Evolutionary conservation across 1,140 invertebrate genomes (phyloP), one percentile per base, ranked within the genome.

Genomic region (Listronotus oregonensis): DNA sequence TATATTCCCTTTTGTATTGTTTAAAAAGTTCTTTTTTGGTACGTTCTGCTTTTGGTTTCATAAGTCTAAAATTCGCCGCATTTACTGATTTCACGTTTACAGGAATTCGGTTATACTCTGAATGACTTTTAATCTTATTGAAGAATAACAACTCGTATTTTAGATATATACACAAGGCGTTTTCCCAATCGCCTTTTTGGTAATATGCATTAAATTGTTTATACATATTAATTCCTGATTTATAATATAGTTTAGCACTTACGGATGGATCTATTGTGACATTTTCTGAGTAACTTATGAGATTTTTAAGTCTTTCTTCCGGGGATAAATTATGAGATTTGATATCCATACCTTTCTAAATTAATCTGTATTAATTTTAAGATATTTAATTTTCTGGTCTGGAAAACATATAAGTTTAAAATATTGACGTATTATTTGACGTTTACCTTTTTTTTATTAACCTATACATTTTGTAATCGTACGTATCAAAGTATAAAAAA

Each of bases 111-210:
- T 12, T 15, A 37, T 58, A 59, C 10, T 59, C 63, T 11, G 63
- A 44, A 54, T 65, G 63, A 15, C 58, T 39, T 21, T 47, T 42
- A 17, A 65, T 65, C 18, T 59, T 58, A 17, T 65, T 18, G 46
- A 58, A 65, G 43, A 65, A 65, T 39, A 65, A 40, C 7, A 27
- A 18, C 27, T 59, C 55, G 37, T 65, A 65, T 51, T 65, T 58
- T 9, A 52, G 15, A 44, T 58, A 58, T n/a, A 65, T 32, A 46
- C 51, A 56, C 2, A 58, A 31, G 17, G 63, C 63, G 12, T 65
- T 59, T 31, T 65, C 63, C 55, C 54, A 65, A 10, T 21, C 40
- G n/a, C 40, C 11, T 17, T 58, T 37, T 54, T 51, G 27, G 12
- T 56, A 50, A 15, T 58, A 65, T 6, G 50, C 18, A 27, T 58